phyloP scores from a whole-genome alignment of 1,140 invertebrate genomes.

The Thaumetopoea pityocampa region DNA sequence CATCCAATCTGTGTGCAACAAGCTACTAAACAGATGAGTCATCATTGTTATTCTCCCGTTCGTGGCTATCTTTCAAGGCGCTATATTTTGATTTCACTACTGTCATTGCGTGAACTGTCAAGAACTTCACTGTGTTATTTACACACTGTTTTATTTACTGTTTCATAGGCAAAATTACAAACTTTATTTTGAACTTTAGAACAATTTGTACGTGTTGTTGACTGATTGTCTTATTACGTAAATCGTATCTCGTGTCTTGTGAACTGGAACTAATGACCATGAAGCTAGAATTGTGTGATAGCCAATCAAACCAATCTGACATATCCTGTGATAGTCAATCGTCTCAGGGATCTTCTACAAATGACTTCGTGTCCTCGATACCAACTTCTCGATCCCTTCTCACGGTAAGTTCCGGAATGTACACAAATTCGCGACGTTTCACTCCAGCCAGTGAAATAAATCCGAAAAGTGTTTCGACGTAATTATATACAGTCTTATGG shows the following conservation, averaged over 20 bases:
- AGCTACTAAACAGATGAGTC: constrained; percentile 64
- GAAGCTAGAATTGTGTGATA: constrained; percentile 70
- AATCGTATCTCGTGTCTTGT: constrained; percentile 34
- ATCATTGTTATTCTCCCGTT: constrained; percentile 68
- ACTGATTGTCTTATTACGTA: constrained; percentile 41
- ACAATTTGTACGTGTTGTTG: constrained; percentile 23
- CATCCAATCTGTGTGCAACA: constrained; percentile 38
- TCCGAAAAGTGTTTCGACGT: too few relatives aligned
- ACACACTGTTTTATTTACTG: constrained; percentile 19
- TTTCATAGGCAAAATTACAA: constrained; percentile 29
- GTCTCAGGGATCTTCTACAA: constrained; percentile 64
- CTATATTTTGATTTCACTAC: constrained; percentile 51
- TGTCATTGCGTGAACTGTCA: constrained; percentile 65
- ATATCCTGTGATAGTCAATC: constrained; percentile 67
- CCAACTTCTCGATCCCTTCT: constrained; percentile 49
- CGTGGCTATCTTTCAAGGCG: constrained; percentile 44
- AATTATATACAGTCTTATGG: too few relatives aligned
- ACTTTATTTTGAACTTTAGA: constrained; percentile 16
- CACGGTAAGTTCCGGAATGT: constrained; percentile 45
- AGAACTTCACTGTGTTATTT: constrained; percentile 27
- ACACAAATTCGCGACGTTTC: background rate
- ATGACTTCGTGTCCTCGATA: constrained; percentile 57
- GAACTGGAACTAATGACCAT: constrained; percentile 57
- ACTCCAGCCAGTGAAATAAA: too few relatives aligned
- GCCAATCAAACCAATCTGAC: constrained; percentile 66